Evolutionary conservation across 2,113 vertebrate species (phyloP), one percentile per base, ranked within the genome.

Genomic region (Hoplias malabaricus): DNA sequence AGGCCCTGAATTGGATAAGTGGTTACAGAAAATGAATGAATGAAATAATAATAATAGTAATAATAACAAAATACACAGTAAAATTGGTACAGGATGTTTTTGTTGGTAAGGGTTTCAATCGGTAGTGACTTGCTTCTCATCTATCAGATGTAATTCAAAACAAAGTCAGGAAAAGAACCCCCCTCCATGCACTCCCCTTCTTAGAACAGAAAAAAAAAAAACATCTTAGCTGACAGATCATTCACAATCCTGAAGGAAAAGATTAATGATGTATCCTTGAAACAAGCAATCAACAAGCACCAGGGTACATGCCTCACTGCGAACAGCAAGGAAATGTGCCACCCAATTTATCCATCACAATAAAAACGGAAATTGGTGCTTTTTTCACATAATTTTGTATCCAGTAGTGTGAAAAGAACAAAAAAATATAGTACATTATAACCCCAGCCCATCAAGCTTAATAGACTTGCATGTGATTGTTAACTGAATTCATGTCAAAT

Each of bases 251-350:
- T 42, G 29, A 14, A 70, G 62, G 13, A 65, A 33, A 38, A 71
- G 71, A 80, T 46, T 33, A 80, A 62, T 78, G 38, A 27, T 72
- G 57, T 66, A 70, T 75, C 57, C 69, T 80, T 83, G 57, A 78
- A 75, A 80, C 69, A 67, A 43, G 43, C 69, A 74, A 77, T 74
- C 56, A 80, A 73, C 63, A 83, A 65, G 34, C 57, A 63, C 57
- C 40, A 54, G 29, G 57, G 34, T 46, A 72, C 74, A 77, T 73
- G 62, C 62, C 69, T 74, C 56, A 63, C 46, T 78, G 38, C 2
- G 31, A 31, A 29, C 36, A 31, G n/a, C 34, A 40, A 56, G 16
- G 10, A 42, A 76, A 83, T 72, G 23, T 72, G 75, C 54, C 43
- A 46, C 72, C 21, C 65, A 53, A 71, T 81, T 76, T 73, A 80